A percentile compares a stretch with the other conserved stretches of the same genome.
Conservation (phyloP, 2,113 vertebrate species). For the Lepidothrix coronata region DNA sequence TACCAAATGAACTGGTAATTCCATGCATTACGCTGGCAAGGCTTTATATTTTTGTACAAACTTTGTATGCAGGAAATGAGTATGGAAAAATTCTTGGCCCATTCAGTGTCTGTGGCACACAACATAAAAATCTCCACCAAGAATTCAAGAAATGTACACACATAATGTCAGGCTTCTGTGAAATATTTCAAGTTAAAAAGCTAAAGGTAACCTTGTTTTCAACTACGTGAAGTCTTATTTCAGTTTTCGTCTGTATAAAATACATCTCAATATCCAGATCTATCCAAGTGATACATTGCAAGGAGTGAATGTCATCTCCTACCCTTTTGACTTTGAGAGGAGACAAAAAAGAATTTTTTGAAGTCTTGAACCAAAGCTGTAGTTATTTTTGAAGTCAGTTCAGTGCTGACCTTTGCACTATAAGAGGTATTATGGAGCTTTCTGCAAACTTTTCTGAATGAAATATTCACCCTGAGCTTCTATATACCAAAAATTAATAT, state of each 20-base stretch:
- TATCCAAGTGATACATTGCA: conserved; percentile 39
- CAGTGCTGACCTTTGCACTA: conserved; percentile 23
- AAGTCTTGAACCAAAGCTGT: conserved; percentile 49
- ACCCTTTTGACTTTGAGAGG: conserved; percentile 22
- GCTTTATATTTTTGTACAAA: conserved; percentile 28
- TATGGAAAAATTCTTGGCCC: conserved; percentile 3
- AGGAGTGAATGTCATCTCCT: conserved; percentile 35
- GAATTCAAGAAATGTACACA: conserved; percentile 27
- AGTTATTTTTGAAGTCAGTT: conserved; percentile 56
- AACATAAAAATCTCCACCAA: conserved; percentile 5
- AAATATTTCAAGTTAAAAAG: conserved; percentile 46
- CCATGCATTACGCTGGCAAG: conserved; percentile 14
- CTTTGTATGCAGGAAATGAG: background rate
- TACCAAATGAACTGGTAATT: background rate
- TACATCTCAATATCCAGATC: conserved; percentile 35
- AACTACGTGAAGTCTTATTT: conserved; percentile 50
- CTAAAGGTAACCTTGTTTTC: conserved; percentile 56
- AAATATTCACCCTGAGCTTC: background rate
- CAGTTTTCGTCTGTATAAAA: conserved; percentile 59
- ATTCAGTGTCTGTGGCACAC: background rate
- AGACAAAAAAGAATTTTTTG: conserved; percentile 41
- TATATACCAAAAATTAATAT: background rate
- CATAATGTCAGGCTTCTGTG: conserved; percentile 7
- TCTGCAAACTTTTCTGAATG: background rate
- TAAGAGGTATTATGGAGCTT: background rate